A percentile compares a stretch with the other conserved stretches of the same genome.
Conservation (phyloP, 2,888 invertebrate species). For the Cheilosia vulpina region DNA sequence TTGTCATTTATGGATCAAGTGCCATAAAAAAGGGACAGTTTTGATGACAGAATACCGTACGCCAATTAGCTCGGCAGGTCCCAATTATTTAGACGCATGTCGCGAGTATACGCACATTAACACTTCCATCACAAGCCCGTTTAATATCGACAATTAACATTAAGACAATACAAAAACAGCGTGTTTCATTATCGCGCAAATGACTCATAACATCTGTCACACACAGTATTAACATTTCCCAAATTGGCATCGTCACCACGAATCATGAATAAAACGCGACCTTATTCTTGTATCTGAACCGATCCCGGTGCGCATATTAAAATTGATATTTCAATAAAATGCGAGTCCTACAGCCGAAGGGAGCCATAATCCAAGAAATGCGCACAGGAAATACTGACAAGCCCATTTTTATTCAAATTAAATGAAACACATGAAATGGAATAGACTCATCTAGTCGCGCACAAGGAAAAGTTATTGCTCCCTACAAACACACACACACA, state of each 20-base stretch:
- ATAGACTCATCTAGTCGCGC: conserved; percentile 61
- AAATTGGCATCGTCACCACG: conserved; percentile 36
- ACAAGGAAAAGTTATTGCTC: conserved; percentile 60
- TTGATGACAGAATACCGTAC: too few relatives aligned
- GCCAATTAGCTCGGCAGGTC: too few relatives aligned
- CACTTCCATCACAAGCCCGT: neutral
- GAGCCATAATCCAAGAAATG: conserved; percentile 17
- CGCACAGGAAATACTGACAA: conserved; percentile 69
- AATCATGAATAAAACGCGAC: conserved; percentile 19
- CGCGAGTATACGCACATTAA: too few relatives aligned
- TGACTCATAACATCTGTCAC: conserved; percentile 63
- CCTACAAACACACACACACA: conserved; percentile 11
- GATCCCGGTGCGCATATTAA: conserved; percentile 56
- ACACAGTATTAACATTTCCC: conserved; percentile 17
- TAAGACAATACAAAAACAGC: conserved; percentile 41
- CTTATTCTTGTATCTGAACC: conserved; percentile 23
- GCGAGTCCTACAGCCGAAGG: neutral
- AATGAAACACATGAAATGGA: conserved; percentile 51
- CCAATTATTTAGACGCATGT: too few relatives aligned
- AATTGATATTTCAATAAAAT: conserved; percentile 65
- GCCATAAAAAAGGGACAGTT: too few relatives aligned
- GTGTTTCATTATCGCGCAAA: conserved; percentile 39
- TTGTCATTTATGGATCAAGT: too few relatives aligned
- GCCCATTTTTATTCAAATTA: conserved; percentile 72
- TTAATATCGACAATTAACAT: conserved; percentile 50